Evolutionary conservation across 2,888 invertebrate genomes (phyloP).

Genomic region (Drosophila yooni): DNA sequence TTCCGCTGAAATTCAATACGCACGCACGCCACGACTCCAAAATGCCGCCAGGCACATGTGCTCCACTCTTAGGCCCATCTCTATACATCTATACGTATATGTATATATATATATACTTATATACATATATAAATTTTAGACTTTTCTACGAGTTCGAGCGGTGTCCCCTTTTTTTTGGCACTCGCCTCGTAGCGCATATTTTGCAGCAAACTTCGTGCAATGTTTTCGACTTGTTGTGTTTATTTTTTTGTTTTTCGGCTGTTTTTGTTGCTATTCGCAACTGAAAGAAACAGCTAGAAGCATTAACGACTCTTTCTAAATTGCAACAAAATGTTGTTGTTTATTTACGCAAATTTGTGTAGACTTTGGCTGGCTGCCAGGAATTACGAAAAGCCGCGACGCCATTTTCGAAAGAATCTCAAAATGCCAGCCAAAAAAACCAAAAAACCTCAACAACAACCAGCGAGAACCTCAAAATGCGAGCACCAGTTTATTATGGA

Average conservation of each 20-base stretch:
- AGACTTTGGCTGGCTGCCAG: conserved; percentile 75
- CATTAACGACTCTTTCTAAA: conserved; percentile 66
- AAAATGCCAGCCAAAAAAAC: conserved; percentile 44
- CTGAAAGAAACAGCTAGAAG: conserved; percentile 39
- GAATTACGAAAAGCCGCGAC: conserved; percentile 65
- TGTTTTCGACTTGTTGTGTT: conserved; percentile 18
- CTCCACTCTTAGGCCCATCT: conserved; percentile 13
- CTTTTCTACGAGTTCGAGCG: conserved; percentile 5
- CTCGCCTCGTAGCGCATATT: conserved; percentile 34
- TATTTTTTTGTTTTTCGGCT: neutral
- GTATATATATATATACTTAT: neutral
- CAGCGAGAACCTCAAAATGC: conserved; percentile 11
- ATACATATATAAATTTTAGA: neutral
- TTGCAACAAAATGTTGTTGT: conserved; percentile 77
- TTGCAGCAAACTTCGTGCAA: conserved; percentile 45
- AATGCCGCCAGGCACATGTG: conserved; percentile 21
- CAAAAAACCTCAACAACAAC: conserved; percentile 23
- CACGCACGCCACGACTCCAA: conserved; percentile 20
- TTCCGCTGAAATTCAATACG: conserved; percentile 60
- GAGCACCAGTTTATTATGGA: conserved; percentile 36
- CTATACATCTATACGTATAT: neutral
- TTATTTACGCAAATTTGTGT: conserved; percentile 79
- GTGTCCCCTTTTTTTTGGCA: conserved; percentile 59
- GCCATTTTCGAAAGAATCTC: conserved; percentile 49
- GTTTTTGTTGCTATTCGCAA: conserved; percentile 11